Evolutionary conservation across 1,140 invertebrate genomes (phyloP).

Genomic region (Kradibia gibbosae): DNA sequence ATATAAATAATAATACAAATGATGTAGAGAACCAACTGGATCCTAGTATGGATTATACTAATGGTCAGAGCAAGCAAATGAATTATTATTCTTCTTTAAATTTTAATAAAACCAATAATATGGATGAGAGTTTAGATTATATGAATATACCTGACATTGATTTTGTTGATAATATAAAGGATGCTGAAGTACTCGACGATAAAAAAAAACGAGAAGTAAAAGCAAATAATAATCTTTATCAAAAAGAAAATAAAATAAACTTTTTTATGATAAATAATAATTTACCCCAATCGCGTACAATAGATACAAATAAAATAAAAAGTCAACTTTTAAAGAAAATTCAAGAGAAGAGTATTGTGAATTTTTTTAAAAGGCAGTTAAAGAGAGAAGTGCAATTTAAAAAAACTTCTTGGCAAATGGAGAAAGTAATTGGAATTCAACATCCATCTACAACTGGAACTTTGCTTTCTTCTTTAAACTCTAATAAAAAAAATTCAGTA

Average conservation of each 20-base stretch:
- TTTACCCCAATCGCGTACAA: not conserved
- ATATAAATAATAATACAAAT: conserved; percentile 52
- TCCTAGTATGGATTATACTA: conserved; percentile 60
- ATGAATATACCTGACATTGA: conserved; percentile 53
- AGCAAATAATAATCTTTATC: conserved; percentile 43
- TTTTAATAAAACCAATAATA: conserved; percentile 44
- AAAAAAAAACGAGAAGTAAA: conserved; percentile 36
- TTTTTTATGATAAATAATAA: not conserved
- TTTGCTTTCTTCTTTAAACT: conserved; percentile 64
- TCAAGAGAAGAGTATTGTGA: not conserved
- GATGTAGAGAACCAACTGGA: conserved; percentile 55
- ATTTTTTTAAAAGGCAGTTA: conserved; percentile 24
- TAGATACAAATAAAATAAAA: not conserved
- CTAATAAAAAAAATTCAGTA: conserved; percentile 61
- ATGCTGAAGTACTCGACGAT: conserved; percentile 43
- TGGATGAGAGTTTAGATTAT: conserved; percentile 51
- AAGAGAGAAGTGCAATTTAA: not conserved
- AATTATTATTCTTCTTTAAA: conserved; percentile 46
- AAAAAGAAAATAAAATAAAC: conserved; percentile 24
- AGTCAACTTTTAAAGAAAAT: conserved; percentile 7
- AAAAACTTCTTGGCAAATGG: not conserved
- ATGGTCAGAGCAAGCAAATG: conserved; percentile 54
- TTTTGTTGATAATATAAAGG: conserved; percentile 53
- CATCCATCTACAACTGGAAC: conserved; percentile 67
- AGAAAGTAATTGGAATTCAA: conserved; percentile 62